Evolutionary conservation across 2,113 vertebrate genomes (phyloP).

Genomic region (Gymnogyps californianus): DNA sequence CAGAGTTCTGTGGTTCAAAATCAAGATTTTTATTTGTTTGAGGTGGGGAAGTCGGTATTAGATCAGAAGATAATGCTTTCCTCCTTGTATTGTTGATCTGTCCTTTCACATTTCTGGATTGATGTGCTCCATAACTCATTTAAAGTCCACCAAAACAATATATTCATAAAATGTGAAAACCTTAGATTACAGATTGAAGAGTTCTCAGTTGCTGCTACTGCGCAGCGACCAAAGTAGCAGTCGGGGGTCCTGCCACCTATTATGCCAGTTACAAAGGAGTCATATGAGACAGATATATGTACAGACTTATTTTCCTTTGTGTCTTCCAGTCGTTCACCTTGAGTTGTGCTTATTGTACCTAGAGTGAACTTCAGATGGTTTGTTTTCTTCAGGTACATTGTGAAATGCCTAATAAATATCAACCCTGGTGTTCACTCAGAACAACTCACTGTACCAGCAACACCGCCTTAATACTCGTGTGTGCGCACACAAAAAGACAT

Average conservation of each 20-base stretch:
- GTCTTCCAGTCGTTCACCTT: not conserved
- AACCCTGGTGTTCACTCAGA: not conserved
- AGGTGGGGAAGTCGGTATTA: not conserved
- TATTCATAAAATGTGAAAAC: not conserved
- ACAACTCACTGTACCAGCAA: not conserved
- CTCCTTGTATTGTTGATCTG: not conserved
- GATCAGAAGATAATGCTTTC: not conserved
- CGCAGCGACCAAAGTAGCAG: not conserved
- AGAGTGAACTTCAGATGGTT: not conserved
- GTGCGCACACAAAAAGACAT: rapidly evolving
- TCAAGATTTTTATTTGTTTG: not conserved
- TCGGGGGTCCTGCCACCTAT: not conserved
- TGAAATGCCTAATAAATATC: not conserved
- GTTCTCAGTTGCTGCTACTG: not conserved
- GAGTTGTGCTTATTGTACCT: not conserved
- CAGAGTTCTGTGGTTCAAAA: not conserved
- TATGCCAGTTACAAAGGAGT: not conserved
- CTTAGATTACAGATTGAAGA: not conserved
- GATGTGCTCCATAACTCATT: not conserved
- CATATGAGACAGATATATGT: not conserved
- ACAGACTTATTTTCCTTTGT: not conserved
- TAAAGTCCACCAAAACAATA: not conserved
- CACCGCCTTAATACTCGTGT: rapidly evolving
- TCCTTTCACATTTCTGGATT: not conserved
- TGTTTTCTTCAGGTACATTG: not conserved